Conservation (phyloP, 2,113 vertebrate genomes). For the Ophiodon elongatus region DNA sequence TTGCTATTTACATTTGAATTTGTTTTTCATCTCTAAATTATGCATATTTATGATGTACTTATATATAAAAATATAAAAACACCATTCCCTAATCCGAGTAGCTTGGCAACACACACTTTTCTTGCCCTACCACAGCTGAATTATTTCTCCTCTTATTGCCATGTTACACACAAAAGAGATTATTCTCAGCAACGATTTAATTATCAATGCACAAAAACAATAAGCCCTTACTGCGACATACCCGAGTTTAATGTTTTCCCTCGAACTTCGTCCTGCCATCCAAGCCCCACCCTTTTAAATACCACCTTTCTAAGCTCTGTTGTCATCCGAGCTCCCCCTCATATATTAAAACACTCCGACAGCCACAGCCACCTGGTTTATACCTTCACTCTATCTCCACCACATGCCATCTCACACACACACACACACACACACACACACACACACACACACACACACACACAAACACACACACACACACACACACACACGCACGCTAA, state of each 20-base stretch:
- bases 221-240: background rate
- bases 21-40: constrained; percentile 11
- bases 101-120: background rate
- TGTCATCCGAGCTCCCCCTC: constrained; percentile 42
- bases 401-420: constrained; percentile 53
- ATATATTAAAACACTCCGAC: constrained; percentile 69
- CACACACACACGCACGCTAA: constrained; percentile 14
- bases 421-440: constrained; percentile 17
- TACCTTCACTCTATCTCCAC: constrained; percentile 64
- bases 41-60: constrained; percentile 33
- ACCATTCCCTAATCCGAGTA: background rate
- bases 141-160: background rate
- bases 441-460: background rate
- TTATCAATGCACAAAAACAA: background rate
- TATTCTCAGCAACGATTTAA: background rate
- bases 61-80: constrained; percentile 18
- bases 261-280: constrained; percentile 16
- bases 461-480: background rate
- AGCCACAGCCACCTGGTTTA: constrained; percentile 69
- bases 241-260: constrained; percentile 16
- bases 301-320: constrained; percentile 25
- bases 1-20: constrained; percentile 30
- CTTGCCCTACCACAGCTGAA: background rate
- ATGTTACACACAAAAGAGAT: constrained; percentile 3
- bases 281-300: constrained; percentile 42